These are phyloP conservation scores for Apodemus speciosus DNA, from an alignment of 2,113 vertebrate species.

Conservation along the genomic window DNA sequence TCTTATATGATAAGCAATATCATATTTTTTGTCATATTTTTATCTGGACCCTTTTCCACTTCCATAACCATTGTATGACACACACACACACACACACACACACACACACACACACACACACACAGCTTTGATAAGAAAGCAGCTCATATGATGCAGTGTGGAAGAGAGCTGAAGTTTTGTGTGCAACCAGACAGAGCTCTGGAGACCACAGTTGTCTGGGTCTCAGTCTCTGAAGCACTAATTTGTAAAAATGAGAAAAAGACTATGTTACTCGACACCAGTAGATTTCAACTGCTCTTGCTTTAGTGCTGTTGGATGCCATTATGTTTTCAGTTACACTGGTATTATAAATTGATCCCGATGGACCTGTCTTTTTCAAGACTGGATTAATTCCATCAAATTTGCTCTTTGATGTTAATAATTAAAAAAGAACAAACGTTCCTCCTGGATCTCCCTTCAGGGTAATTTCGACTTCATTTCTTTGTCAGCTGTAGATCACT, in stretches of 20 bases:
- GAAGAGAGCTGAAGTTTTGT: conserved; percentile 47
- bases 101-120: neutral
- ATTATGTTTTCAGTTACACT: conserved; percentile 37
- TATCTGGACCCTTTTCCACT: neutral
- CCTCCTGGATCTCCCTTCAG: conserved; percentile 53
- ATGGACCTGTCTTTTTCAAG: conserved; percentile 65
- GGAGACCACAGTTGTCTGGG: conserved; percentile 6
- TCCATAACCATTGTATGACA: neutral
- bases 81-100: neutral
- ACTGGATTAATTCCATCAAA: conserved; percentile 58
- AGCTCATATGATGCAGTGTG: neutral
- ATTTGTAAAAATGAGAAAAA: neutral
- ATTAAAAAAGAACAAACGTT: conserved; percentile 74
- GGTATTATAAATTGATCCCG: conserved; percentile 62
- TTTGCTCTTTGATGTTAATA: conserved; percentile 77
- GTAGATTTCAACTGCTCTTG: conserved; percentile 31
- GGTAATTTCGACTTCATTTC: conserved; percentile 36
- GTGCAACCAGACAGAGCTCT: neutral
- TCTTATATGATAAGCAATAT: too few species aligned
- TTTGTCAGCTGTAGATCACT: conserved; percentile 36
- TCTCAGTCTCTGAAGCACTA: neutral
- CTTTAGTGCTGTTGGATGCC: conserved; percentile 33
- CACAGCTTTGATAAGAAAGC: neutral
- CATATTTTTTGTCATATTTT: neutral
- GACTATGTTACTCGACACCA: neutral